These are phyloP conservation scores for Cephus cinctus DNA, from an alignment of 1,140 invertebrate species.

Conservation along the genomic window DNA sequence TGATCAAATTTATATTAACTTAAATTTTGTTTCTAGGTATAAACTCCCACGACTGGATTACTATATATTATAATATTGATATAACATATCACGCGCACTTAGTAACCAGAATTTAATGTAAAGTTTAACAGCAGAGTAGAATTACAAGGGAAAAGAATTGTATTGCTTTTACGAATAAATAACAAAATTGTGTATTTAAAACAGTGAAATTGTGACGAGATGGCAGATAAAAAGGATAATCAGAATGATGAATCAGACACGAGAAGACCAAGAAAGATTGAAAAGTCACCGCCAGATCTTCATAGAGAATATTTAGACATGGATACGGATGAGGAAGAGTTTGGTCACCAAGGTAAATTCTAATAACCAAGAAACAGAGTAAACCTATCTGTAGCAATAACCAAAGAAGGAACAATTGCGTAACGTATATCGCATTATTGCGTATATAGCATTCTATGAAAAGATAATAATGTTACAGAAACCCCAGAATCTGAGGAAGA, in stretches of 20 bases:
- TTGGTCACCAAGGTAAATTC: slow-evolving; percentile 42
- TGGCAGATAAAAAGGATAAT: slow-evolving; percentile 2
- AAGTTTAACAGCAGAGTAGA: too few relatives aligned
- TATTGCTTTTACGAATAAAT: not conserved
- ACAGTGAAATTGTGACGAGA: not conserved
- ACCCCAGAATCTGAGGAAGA: slow-evolving; percentile 43
- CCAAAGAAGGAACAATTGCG: too few relatives aligned
- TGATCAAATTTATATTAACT: too few relatives aligned
- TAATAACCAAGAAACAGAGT: too few relatives aligned
- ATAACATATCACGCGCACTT: too few relatives aligned
- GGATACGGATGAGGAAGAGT: slow-evolving; percentile 51
- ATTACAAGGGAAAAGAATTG: not conserved
- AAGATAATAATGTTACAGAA: slow-evolving; percentile 28
- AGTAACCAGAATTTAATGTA: too few relatives aligned
- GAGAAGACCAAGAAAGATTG: slow-evolving; percentile 25
- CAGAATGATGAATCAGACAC: not conserved
- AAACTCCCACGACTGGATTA: too few relatives aligned
- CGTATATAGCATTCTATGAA: too few relatives aligned
- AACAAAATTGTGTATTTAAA: not conserved
- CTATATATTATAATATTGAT: too few relatives aligned
- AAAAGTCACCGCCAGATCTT: slow-evolving; percentile 31
- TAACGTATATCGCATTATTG: too few relatives aligned
- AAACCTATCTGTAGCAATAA: too few relatives aligned
- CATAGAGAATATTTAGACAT: slow-evolving; percentile 50
- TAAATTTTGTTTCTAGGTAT: too few relatives aligned